phyloP scores from a whole-genome alignment of 2,888 invertebrate species.

The Blomia tropicalis region DNA sequence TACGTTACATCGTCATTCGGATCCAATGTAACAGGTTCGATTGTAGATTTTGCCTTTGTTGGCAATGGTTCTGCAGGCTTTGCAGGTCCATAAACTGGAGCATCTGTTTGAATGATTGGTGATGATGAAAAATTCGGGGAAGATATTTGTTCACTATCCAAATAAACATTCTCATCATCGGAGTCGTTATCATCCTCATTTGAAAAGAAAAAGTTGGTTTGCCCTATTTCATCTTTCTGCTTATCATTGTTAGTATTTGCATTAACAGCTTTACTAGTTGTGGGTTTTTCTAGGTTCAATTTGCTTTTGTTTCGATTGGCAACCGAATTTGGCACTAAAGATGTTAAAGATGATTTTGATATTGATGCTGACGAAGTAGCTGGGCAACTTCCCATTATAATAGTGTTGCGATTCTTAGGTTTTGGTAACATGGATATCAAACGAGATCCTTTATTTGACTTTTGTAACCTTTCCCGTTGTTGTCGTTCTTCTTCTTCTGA shows the following conservation, averaged over 20 bases:
- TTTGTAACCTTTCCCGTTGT: slow-evolving; percentile 5
- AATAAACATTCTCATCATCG: slow-evolving; percentile 14
- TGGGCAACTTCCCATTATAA: background rate
- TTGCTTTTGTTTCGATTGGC: background rate
- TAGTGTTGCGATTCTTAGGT: slow-evolving; percentile 22
- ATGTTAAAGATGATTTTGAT: slow-evolving; percentile 5
- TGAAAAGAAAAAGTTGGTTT: slow-evolving; percentile 6
- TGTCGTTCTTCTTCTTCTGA: slow-evolving; percentile 19
- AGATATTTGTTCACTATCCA: background rate
- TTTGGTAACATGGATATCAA: slow-evolving; percentile 19
- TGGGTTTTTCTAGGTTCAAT: no score
- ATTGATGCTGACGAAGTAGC: slow-evolving; percentile 1
- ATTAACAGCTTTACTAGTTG: background rate
- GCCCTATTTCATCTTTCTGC: background rate
- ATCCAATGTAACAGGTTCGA: background rate
- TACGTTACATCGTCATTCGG: slow-evolving; percentile 17
- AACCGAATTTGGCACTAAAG: slow-evolving; percentile 9
- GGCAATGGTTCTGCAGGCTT: background rate
- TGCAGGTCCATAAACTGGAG: slow-evolving; percentile 9
- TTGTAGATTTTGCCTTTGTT: background rate
- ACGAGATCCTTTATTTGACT: slow-evolving; percentile 11
- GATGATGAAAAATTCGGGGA: background rate
- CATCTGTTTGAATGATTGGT: background rate
- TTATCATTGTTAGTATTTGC: background rate
- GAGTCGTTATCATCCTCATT: slow-evolving; percentile 3